These are phyloP conservation scores for Trichonephila clavata DNA, from an alignment of 1,140 invertebrate genomes.

Conservation along the genomic window DNA sequence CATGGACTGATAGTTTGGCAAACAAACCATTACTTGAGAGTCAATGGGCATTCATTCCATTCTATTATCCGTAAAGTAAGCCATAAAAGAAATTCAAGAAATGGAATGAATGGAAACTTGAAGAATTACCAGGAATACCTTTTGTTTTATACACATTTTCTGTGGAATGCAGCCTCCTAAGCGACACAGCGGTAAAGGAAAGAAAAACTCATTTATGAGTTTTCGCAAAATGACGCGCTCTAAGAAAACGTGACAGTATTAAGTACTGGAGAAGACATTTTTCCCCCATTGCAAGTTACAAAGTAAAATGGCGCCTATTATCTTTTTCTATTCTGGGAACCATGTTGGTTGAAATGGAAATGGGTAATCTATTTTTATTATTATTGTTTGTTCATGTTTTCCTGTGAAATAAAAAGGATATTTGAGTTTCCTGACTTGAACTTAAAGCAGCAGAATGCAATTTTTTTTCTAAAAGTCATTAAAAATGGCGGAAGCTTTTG, in stretches of 20 bases:
- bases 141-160: constrained; percentile 62
- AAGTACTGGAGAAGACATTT: constrained; percentile 6
- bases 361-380: constrained; percentile 52
- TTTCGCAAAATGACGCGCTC: constrained; percentile 42
- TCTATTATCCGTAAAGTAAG: constrained; percentile 53
- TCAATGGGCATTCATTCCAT: constrained; percentile 36
- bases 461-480: not conserved
- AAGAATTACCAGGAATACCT: constrained; percentile 41
- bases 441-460: not conserved
- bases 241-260: constrained; percentile 42
- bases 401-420: not conserved
- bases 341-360: constrained; percentile 45
- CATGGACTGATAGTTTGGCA: constrained; percentile 25
- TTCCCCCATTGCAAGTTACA: not conserved
- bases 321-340: constrained; percentile 10
- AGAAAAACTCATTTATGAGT: constrained; percentile 57
- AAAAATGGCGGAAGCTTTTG: not conserved
- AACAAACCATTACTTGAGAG: constrained; percentile 31
- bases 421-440: not conserved
- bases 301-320: constrained; percentile 45
- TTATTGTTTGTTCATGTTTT: constrained; percentile 40
- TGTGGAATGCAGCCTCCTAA: not conserved
- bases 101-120: constrained; percentile 4
- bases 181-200: not conserved
- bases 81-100: constrained; percentile 59